Conservation (phyloP, 35 echinoderm and acorn worm genomes). For the Apostichopus japonicus region DNA sequence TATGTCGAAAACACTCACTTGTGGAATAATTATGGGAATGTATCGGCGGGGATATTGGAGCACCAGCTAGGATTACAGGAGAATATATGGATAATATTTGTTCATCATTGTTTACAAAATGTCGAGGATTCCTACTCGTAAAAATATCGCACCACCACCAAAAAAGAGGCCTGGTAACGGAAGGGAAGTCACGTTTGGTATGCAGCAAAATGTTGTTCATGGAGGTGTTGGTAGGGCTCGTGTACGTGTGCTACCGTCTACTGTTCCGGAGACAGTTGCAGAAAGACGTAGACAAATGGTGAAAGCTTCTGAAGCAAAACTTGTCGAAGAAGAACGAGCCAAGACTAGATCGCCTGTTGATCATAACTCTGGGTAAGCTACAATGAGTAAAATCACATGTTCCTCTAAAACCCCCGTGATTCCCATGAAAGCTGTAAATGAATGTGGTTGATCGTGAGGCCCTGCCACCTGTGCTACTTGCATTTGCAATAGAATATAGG, state of each 20-base stretch:
- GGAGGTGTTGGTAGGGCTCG: conserved; percentile 56
- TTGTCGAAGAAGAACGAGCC: conserved; percentile 31
- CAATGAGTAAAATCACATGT: too few species aligned
- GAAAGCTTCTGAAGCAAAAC: conserved; percentile 45
- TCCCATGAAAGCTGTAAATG: too few species aligned
- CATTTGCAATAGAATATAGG: too few species aligned
- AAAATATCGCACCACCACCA: conserved; percentile 14
- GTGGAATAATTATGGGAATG: conserved; percentile 49
- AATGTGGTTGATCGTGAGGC: too few species aligned
- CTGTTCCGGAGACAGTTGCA: conserved; percentile 50
- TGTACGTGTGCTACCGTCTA: conserved; percentile 57
- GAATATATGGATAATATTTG: conserved; percentile 44
- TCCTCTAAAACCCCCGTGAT: too few species aligned
- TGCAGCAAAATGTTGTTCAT: background rate
- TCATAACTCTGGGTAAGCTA: conserved; percentile 28
- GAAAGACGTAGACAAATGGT: conserved; percentile 51
- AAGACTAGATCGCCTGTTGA: background rate
- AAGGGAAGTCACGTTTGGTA: background rate
- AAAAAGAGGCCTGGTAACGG: conserved; percentile 4
- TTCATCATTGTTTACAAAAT: background rate
- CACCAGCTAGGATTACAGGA: conserved; percentile 22
- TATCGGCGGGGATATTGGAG: conserved; percentile 13
- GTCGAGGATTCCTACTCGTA: conserved; percentile 55
- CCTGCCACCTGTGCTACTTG: too few species aligned
- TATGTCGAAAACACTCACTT: conserved; percentile 40